Base-by-base conservation (phyloP, 2,113 vertebrate genomes). In the Oophaga pumilio region DNA sequence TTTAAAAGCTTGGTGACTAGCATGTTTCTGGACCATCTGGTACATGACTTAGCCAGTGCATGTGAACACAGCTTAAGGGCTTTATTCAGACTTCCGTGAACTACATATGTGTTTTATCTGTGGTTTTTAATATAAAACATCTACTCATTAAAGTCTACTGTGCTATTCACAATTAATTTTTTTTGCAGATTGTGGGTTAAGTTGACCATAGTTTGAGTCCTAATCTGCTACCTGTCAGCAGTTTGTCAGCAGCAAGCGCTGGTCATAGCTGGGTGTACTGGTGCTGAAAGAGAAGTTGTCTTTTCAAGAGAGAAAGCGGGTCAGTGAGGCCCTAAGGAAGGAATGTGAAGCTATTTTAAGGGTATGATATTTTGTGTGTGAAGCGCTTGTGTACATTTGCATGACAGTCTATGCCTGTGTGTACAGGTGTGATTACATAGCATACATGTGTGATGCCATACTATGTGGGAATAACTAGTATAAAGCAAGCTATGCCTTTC, bases 321-420 rank as follows among this genome's bases (percentile, higher is more conserved):
- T 0, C 53, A 80, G 17, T 15, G 60, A 43, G 71, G 53, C 79
- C 79, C 4, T 22, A 20, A 53, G 68, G 52, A 24, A 43, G 64
- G 79, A 88, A 89, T 89, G 82, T 49, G 53, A 66, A 77, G 84
- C 60, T 82, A 85, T 82, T 82, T 52, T 13, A 56, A 59, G 49
- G n/a, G 77, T 69, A 71, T 76, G 84, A 50, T 43, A 56, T 78
- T 86, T 22, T 86, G 59, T 82, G 80, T 68, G 80, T 66, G 43
- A 82, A 24, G 7, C 49, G 76, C 52, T 28, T 86, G 43, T 78
- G 85, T 57, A 79, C 18, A 86, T 60, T 68, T 56, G 10, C 17
- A 78, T 78, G 9, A 77, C 11, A 66, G 85, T 22, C 71, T 59
- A 20, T 85, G 82, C 22, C 18, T 74, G 68, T 85, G 83, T 76